A percentile compares a stretch with the other conserved stretches of the same genome.
These are phyloP conservation scores for Tetramorium bicarinatum DNA, from an alignment of 2,888 invertebrate species.

Conservation along the genomic window DNA sequence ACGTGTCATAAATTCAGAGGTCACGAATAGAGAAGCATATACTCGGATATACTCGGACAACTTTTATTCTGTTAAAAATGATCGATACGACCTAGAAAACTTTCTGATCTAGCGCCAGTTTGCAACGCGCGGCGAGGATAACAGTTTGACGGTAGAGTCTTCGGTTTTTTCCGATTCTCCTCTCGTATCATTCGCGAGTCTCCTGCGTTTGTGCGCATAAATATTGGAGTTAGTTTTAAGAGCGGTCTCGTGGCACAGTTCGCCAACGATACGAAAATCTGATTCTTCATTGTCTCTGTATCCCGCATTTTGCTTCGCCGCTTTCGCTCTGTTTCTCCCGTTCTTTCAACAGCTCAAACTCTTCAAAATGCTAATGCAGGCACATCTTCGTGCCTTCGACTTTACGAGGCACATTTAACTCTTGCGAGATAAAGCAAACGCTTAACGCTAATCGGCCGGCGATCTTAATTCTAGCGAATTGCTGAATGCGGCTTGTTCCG, in stretches of 20 bases:
- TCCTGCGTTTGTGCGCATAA: not conserved
- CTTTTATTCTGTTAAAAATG: constrained; percentile 21
- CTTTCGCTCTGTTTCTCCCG: not conserved
- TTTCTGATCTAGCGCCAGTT: not conserved
- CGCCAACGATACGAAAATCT: not conserved
- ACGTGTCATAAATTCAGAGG: constrained; percentile 16
- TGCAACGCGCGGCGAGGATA: not conserved
- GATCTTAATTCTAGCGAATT: constrained; percentile 2
- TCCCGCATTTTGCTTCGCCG: not conserved
- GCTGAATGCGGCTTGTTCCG: not conserved
- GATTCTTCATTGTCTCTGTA: constrained; percentile 8
- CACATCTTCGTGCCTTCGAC: not conserved
- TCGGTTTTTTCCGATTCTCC: not conserved
- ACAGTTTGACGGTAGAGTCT: not conserved
- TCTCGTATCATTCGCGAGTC: not conserved
- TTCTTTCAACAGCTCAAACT: not conserved
- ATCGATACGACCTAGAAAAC: constrained; percentile 12
- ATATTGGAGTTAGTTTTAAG: constrained; percentile 38
- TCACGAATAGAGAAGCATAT: not conserved
- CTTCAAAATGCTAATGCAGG: constrained; percentile 6
- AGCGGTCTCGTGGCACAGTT: constrained; percentile 11
- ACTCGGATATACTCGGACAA: not conserved
- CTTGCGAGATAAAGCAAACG: not conserved
- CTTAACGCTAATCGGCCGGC: not conserved
- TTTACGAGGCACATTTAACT: constrained; percentile 10